Conservation (phyloP, 23 tunicate species). For the Botrylloides violaceus region DNA sequence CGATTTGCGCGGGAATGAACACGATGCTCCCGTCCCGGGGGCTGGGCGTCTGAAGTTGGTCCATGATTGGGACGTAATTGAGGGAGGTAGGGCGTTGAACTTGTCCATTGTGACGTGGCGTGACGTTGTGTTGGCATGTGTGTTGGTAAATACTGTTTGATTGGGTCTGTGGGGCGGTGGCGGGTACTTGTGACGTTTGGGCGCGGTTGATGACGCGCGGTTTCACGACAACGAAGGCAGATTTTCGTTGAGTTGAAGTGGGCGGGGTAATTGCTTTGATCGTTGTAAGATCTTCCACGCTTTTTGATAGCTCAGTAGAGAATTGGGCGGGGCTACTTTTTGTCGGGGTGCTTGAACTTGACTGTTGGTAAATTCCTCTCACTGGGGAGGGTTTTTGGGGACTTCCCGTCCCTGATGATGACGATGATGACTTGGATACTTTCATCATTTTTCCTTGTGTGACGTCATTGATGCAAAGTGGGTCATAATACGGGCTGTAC, state of each 20-base stretch:
- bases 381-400: conserved; percentile 11
- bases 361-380: conserved; percentile 36
- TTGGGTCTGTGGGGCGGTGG: background rate
- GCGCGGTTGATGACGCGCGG: conserved; percentile 19
- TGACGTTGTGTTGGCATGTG: background rate
- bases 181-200: background rate
- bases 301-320: conserved; percentile 3
- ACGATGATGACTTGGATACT: background rate
- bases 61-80: background rate
- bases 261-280: conserved; percentile 15
- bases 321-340: background rate
- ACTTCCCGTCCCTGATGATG: conserved; percentile 8
- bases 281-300: conserved; percentile 10
- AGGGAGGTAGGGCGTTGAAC: background rate
- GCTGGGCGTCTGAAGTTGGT: background rate
- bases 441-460: background rate
- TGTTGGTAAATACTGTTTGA: background rate
- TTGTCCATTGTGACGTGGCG: background rate
- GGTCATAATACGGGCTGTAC: conserved; percentile 44
- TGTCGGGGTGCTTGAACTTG: background rate
- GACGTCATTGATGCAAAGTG: conserved; percentile 33
- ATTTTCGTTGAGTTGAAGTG: conserved; percentile 13
- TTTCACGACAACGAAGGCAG: conserved; percentile 70
- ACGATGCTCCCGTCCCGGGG: background rate
- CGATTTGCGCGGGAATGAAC: conserved; percentile 22